Base-by-base conservation (phyloP, 2,888 invertebrate species). In the Mimas tiliae region DNA sequence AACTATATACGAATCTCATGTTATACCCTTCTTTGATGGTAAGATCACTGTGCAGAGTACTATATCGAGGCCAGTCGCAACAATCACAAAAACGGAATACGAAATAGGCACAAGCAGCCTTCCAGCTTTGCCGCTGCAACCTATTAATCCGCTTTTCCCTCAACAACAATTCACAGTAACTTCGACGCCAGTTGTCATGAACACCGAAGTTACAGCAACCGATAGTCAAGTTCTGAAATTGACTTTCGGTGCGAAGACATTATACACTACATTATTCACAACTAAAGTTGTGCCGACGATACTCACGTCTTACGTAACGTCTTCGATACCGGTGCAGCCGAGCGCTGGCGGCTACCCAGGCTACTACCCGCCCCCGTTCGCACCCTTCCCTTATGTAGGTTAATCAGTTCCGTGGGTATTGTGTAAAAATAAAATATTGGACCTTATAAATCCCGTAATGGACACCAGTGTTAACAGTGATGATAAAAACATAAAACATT, bases 211-310 rank as follows among this genome's bases (percentile, higher is more conserved):
- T 14, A 96, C 96, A 0, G 95, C 96, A 72, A 97, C 97, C 0
- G 95, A 96, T 70, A 97, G 97, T 76, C 96, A 97, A 89, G 93
- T 98, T 64, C 89, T 98, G 70, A 97, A 98, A 87, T 90, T 98
- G 73, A 98, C 97, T 12, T 98, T 98, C 83, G 98, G 98, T n/a
- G 98, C 98, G 45, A 97, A 97, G 86, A 98, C 98, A 0, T 96
- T 97, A 0, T 97, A 96, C 83, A 98, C 98, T 8, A 98, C 98
- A 1, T 94, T 98, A 68, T 97, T 96, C 85, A 96, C 97, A 1
- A 97, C 98, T 50, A 96, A 95, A 78, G 95, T 98, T 55, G 95
- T 98, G 52, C 97, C 98, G 8, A 97, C 97, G 0, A 94, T 96
- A 64, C 86, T 98, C 69, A 98, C 98, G n/a, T 96, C 97, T 16